These are phyloP conservation scores for Pseudochromis fuscus DNA, from an alignment of 2,797 vertebrate genomes.

Conservation along the genomic window DNA sequence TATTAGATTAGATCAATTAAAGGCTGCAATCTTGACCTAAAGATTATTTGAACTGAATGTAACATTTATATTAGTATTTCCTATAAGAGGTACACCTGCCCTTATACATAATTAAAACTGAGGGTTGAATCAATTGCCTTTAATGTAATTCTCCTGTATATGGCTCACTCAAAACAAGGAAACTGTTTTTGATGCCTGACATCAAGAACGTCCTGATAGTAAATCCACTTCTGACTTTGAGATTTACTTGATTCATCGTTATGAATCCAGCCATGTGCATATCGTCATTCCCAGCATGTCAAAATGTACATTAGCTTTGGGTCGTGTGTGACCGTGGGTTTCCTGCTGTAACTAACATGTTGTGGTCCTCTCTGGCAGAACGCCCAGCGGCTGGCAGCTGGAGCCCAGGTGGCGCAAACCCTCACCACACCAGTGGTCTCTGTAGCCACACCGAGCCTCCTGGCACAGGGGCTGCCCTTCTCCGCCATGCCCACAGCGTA, in stretches of 20 bases:
- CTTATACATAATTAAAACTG: not conserved
- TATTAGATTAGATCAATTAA: too few relatives aligned
- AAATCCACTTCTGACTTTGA: slow-evolving; percentile 60
- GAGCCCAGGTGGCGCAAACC: slow-evolving; percentile 92
- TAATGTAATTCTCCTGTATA: slow-evolving; percentile 70
- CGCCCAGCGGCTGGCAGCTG: slow-evolving; percentile 91
- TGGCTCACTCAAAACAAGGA: slow-evolving; percentile 25
- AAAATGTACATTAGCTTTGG: slow-evolving; percentile 25
- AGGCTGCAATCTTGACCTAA: too few relatives aligned
- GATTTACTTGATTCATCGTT: slow-evolving; percentile 64
- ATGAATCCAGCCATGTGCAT: slow-evolving; percentile 56
- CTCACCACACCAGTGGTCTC: slow-evolving; percentile 97
- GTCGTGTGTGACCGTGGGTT: not conserved
- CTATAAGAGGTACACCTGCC: not conserved
- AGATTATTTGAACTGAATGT: not conserved
- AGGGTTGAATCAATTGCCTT: slow-evolving; percentile 66
- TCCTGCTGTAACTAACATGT: slow-evolving; percentile 30
- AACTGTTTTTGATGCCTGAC: slow-evolving; percentile 69
- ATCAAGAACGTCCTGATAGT: slow-evolving; percentile 53
- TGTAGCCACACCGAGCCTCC: slow-evolving; percentile 94
- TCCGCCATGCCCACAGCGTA: slow-evolving; percentile 97
- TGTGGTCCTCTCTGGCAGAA: slow-evolving; percentile 84
- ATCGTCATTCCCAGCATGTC: slow-evolving; percentile 75
- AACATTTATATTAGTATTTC: not conserved
- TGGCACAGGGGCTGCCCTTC: slow-evolving; percentile 92